phyloP scores from a whole-genome alignment of 2,888 invertebrate genomes.

The Vannuccia rotundouncinata region DNA sequence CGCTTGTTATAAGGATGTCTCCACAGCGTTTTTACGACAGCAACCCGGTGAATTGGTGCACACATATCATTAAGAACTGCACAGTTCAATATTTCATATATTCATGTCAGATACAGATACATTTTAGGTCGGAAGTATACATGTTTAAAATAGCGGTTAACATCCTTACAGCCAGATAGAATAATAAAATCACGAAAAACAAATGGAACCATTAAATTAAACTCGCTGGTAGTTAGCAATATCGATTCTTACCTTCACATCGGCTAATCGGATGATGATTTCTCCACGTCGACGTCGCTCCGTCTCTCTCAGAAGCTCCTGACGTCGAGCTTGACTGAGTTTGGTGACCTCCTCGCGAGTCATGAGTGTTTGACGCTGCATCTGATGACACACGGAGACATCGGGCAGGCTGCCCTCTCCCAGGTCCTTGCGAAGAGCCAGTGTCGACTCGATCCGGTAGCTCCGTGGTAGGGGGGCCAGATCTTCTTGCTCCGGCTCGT shows the following conservation, averaged over 20 bases:
- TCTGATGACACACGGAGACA: slow-evolving; percentile 65
- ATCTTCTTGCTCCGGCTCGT: slow-evolving; percentile 24
- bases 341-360: slow-evolving; percentile 89
- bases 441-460: slow-evolving; percentile 66
- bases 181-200: too few species aligned
- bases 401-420: slow-evolving; percentile 81
- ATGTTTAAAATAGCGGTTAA: too few species aligned
- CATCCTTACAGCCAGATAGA: too few species aligned
- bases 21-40: too few species aligned
- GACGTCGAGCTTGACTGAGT: slow-evolving; percentile 83
- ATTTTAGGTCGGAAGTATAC: too few species aligned
- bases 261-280: slow-evolving; percentile 52
- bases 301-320: slow-evolving; percentile 72
- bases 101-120: too few species aligned
- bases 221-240: too few species aligned
- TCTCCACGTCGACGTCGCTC: slow-evolving; percentile 52
- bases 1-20: too few species aligned
- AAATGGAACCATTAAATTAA: too few species aligned
- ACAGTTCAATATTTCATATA: too few species aligned
- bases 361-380: slow-evolving; percentile 64
- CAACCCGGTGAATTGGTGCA: too few species aligned
- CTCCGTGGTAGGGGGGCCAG: slow-evolving; percentile 56
- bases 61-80: too few species aligned
- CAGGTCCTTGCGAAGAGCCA: background rate
- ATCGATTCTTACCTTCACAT: slow-evolving; percentile 53